Base-by-base conservation (phyloP, 2,888 invertebrate genomes). In the Agriopis aurantiaria region DNA sequence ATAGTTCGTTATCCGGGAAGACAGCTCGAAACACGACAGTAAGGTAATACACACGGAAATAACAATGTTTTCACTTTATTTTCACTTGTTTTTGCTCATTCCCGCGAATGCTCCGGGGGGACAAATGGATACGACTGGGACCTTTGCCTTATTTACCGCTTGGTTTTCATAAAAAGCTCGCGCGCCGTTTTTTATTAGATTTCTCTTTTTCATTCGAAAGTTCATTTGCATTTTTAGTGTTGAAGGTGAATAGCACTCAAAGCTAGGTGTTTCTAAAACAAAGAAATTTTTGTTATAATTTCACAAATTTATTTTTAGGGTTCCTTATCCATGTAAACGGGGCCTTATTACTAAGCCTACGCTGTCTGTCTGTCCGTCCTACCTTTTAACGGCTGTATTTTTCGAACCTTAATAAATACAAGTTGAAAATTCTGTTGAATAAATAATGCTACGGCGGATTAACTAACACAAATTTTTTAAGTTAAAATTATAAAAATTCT, bases 21-120 rank as follows among this genome's bases (percentile, higher is more conserved):
- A 84, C 83, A 82, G 82, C 82, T 84, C 82, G 78, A 85, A 88
- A 85, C 88, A 87, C 84, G 84, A 81, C 83, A 82, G 83, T 80
- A 82, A 84, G 82, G 88, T 90, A 90, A 91, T 88, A 88, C 90
- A 91, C 91, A 87, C 83, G 87, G 89, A 88, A 89, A 88, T 89
- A 91, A 91, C 89, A 89, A 88, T 88, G 88, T 91, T 91, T 90
- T 88, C 90, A 89, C 88, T 91, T 90, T 90, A 89, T 91, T 91
- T 88, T 87, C 88, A 86, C 87, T 89, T 88, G 85, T 91, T 92
- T 91, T 90, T 89, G 85, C 86, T 87, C 88, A 88, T 90, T 88
- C 84, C 85, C 83, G 81, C 85, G 85, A 88, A 88, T 85, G 82
- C 83, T 89, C 88, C 82, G 74, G 73, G 79, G 88, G 87, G 85